Conservation (phyloP, 1,140 invertebrate genomes). For the Drosophila kanapiae region DNA sequence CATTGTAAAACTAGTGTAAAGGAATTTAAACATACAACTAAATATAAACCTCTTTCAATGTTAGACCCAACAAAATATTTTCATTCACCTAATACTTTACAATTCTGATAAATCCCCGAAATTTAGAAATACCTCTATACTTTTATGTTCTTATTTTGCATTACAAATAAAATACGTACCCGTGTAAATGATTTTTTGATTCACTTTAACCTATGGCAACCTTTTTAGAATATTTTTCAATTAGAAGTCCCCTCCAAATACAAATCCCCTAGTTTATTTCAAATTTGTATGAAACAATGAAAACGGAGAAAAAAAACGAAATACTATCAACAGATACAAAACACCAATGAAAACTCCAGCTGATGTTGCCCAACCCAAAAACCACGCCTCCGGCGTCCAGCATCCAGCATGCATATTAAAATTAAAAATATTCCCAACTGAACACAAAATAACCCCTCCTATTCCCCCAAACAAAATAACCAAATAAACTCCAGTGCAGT, state of each 20-base stretch:
- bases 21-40: neutral
- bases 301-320: neutral
- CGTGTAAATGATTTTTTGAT: conserved; percentile 5
- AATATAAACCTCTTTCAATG: neutral
- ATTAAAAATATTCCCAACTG: conserved; percentile 55
- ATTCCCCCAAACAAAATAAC: conserved; percentile 6
- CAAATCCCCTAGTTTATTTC: conserved; percentile 21
- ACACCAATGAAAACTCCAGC: conserved; percentile 34
- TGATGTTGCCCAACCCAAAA: conserved; percentile 39
- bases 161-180: neutral
- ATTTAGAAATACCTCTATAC: neutral
- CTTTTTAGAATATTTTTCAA: conserved; percentile 24
- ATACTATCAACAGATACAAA: conserved; percentile 24
- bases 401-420: conserved; percentile 56
- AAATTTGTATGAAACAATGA: conserved; percentile 18
- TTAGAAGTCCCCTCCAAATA: conserved; percentile 14
- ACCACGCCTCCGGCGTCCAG: conserved; percentile 27
- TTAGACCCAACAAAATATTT: too few species aligned
- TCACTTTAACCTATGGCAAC: neutral
- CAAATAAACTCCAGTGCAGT: conserved; percentile 44
- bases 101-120: neutral
- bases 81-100: neutral
- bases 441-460: conserved; percentile 11
- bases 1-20: too few species aligned
- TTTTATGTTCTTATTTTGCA: neutral